phyloP scores from a whole-genome alignment of 2,113 vertebrate genomes.

The Tenrec ecaudatus region DNA sequence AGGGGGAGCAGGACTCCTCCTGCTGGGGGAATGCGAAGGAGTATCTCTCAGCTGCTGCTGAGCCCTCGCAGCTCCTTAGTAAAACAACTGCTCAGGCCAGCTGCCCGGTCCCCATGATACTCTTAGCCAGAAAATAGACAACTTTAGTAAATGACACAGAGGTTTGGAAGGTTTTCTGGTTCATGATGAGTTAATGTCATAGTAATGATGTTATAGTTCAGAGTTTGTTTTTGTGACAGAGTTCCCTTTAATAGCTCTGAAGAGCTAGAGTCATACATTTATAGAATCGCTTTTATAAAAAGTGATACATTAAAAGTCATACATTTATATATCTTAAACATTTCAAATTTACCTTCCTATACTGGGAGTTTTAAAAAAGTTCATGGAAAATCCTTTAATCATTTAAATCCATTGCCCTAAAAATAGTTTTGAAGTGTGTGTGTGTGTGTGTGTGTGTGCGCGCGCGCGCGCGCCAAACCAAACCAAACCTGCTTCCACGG shows the following conservation, averaged over 20 bases:
- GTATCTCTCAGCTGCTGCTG: background rate
- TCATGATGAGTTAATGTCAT: background rate
- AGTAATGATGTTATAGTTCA: background rate
- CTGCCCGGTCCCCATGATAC: background rate
- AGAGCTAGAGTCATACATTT: background rate
- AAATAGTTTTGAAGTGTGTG: too few relatives aligned
- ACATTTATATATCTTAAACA: background rate
- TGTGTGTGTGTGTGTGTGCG: too few relatives aligned
- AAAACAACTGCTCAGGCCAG: background rate
- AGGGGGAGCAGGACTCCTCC: background rate
- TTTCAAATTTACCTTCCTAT: background rate
- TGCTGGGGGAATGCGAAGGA: background rate
- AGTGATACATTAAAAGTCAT: too few relatives aligned
- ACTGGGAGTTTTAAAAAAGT: too few relatives aligned
- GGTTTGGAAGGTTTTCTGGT: background rate
- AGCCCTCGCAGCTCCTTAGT: background rate
- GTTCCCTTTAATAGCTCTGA: background rate
- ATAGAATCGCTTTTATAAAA: background rate
- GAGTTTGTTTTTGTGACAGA: background rate
- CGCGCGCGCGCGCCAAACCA: too few relatives aligned
- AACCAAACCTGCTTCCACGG: too few relatives aligned
- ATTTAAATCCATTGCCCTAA: too few relatives aligned
- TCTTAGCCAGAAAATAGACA: background rate
- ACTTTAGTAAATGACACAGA: background rate
- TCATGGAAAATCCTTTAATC: too few relatives aligned